Conservation (phyloP, 1,140 invertebrate genomes). For the Heliconius hewitsoni region DNA sequence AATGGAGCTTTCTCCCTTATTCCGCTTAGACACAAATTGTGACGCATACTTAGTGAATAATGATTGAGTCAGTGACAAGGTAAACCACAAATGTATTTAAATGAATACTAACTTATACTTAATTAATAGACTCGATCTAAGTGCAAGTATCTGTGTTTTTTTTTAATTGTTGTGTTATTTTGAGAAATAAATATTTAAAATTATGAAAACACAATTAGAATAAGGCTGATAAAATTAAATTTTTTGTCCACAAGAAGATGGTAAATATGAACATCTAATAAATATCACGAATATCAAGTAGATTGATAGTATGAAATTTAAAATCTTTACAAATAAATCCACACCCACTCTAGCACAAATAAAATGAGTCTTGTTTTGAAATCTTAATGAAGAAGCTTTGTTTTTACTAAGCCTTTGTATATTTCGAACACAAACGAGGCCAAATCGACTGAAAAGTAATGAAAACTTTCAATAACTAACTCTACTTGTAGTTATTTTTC, state of each 20-base stretch:
- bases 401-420: slow-evolving; percentile 24
- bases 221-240: no score
- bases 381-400: slow-evolving; percentile 28
- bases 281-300: neutral
- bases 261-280: neutral
- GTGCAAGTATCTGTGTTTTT: no score
- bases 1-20: neutral
- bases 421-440: neutral
- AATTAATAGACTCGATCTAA: neutral
- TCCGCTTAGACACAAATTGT: neutral
- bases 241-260: no score
- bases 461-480: neutral
- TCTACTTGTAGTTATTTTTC: neutral
- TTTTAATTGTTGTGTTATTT: no score
- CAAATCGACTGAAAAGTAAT: neutral
- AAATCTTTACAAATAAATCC: no score
- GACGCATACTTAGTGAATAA: slow-evolving; percentile 11
- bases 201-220: no score
- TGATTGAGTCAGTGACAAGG: slow-evolving; percentile 21
- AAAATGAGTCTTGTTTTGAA: neutral
- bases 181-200: no score
- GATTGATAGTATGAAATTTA: no score
- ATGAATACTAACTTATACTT: neutral
- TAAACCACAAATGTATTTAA: slow-evolving; percentile 24
- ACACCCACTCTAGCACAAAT: neutral